These are phyloP conservation scores for Todiramphus chloris DNA, from an alignment of 2,113 vertebrate genomes.

Conservation along the genomic window DNA sequence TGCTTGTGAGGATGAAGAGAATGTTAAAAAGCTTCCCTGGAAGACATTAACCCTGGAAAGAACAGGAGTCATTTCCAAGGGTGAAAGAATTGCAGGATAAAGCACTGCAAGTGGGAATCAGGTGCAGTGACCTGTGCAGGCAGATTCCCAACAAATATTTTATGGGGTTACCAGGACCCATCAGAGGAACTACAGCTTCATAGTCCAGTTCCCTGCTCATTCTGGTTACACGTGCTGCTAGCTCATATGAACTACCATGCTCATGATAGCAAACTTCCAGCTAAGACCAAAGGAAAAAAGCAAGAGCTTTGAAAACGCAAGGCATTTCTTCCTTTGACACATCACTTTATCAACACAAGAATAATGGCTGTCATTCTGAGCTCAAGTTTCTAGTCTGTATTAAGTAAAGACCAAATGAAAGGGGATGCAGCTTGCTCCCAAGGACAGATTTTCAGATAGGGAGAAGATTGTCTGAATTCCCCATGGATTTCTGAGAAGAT, in stretches of 20 bases:
- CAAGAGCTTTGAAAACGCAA: not conserved
- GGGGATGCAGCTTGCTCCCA: not conserved
- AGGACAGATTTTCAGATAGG: not conserved
- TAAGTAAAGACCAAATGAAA: not conserved
- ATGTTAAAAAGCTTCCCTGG: not conserved
- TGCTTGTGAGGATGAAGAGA: not conserved
- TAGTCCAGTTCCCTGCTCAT: not conserved
- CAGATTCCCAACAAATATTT: not conserved
- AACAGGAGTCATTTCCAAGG: not conserved
- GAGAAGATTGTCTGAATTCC: not conserved
- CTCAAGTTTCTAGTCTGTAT: not conserved
- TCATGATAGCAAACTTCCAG: not conserved
- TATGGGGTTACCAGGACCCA: not conserved
- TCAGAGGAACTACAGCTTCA: not conserved
- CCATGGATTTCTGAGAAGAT: not conserved
- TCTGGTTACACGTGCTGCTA: not conserved
- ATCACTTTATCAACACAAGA: not conserved
- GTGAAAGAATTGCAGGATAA: not conserved
- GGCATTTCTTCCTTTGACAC: not conserved
- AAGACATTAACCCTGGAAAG: not conserved
- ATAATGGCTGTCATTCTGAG: not conserved
- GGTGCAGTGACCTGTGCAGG: not conserved
- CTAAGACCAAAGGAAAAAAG: not conserved
- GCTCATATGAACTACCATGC: not conserved
- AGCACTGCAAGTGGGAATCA: not conserved